These are phyloP conservation scores for Myripristis murdjan DNA, from an alignment of 2,797 vertebrate genomes.

Conservation along the genomic window DNA sequence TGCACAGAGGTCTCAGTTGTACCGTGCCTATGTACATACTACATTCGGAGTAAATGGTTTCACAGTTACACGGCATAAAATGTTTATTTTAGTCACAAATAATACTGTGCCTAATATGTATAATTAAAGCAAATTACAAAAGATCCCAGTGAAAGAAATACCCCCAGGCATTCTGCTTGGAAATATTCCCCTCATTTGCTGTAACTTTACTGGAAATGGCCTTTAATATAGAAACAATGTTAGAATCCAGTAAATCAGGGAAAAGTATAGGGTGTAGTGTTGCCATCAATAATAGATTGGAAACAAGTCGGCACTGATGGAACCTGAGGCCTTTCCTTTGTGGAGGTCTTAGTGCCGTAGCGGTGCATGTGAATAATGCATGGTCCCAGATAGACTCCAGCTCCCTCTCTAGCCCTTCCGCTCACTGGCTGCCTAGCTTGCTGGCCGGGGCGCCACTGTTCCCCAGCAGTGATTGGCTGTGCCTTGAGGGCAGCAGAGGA, in stretches of 20 bases:
- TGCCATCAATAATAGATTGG: constrained; percentile 88
- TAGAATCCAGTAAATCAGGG: constrained; percentile 86
- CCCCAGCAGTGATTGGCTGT: constrained; percentile 81
- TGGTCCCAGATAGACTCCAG: constrained; percentile 79
- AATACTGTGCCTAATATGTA: constrained; percentile 44
- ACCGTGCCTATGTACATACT: constrained; percentile 10
- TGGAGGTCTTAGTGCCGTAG: constrained; percentile 84
- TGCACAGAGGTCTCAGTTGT: constrained; percentile 57
- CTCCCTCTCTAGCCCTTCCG: constrained; percentile 70
- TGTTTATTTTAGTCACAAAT: constrained; percentile 26
- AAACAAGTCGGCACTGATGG: constrained; percentile 85
- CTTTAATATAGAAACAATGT: constrained; percentile 84
- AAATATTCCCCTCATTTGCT: constrained; percentile 76
- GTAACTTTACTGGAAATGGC: constrained; percentile 80
- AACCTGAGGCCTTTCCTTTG: constrained; percentile 82
- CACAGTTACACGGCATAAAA: neutral
- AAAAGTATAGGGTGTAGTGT: constrained; percentile 85
- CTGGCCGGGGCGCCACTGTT: constrained; percentile 75
- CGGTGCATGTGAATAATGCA: constrained; percentile 86
- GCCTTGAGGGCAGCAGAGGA: constrained; percentile 81
- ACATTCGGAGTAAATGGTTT: neutral
- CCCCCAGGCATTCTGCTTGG: constrained; percentile 65
- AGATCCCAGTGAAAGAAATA: constrained; percentile 45
- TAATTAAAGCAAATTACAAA: constrained; percentile 59
- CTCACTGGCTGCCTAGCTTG: constrained; percentile 69